Base-by-base conservation (phyloP, 2,888 invertebrate species). In the Cremastobaeus sp. region DNA sequence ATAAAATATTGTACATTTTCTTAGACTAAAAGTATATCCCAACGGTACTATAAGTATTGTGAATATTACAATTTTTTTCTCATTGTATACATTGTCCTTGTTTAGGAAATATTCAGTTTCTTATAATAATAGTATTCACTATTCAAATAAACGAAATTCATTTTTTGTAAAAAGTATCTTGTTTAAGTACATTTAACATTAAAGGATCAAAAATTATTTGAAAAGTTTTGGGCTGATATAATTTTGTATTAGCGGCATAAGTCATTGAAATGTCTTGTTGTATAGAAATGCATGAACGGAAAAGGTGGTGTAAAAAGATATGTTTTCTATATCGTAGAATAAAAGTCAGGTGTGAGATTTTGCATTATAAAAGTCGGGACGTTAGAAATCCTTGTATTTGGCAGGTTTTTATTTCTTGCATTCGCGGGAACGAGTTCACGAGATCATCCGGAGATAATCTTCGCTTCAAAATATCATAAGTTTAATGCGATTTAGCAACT, bases 401-500 rank as follows among this genome's bases (percentile, higher is more conserved):
- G 43, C 62, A 50, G 52, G 25, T 39, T 37, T 55, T 54, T 21
- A 32, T 39, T 45, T 32, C 15, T 65, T 30, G 21, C 25, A 37
- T 68, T 52, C 50, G 50, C 52, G 21, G 20, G 47, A 65, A 52
- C 32, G 32, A 15, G 43, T 57, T 48, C 32, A 14, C 3, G 6
- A 12, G 57, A 65, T 55, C 35, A 65, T 47, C 55, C 57, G 12
- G 17, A 50, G 54, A 41, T 59, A 28, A 66, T 48, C 57, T 57
- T 32, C 8, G 50, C 14, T 14, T 20, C 11, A 14, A 28, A 57
- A 50, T 66, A 54, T 43, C 20, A 50, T 39, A 28, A 54, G 59
- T 47, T 52, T 71, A 75, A 71, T 71, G 54, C 71, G 75, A 75
- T 75, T 71, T 68, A 48, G 30, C 48, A 76, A 72, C 69, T 72